phyloP scores from a whole-genome alignment of 2,113 vertebrate species.

The Crotophaga sulcirostris region DNA sequence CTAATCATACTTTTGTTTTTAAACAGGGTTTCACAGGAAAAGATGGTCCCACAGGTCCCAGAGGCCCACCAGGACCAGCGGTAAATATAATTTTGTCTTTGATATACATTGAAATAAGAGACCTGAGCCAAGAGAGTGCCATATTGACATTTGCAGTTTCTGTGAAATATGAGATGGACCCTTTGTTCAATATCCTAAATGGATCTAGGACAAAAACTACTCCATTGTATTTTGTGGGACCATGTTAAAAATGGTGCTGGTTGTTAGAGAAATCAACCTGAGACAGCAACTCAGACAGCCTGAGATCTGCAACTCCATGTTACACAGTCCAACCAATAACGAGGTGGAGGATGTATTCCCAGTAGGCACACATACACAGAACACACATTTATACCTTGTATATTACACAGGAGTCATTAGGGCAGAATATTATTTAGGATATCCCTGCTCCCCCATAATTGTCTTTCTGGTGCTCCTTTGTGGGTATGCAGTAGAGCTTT shows the following conservation, averaged over 20 bases:
- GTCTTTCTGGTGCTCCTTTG: not conserved
- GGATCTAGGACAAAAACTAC: not conserved
- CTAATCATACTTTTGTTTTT: constrained; percentile 32
- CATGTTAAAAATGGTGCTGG: not conserved
- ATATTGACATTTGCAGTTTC: not conserved
- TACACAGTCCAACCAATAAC: not conserved
- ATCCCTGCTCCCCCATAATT: accelerated
- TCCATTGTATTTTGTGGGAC: not conserved
- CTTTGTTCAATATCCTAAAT: not conserved
- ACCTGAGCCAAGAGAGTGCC: not conserved
- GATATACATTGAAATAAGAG: not conserved
- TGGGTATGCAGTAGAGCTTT: not conserved
- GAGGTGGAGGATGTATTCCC: not conserved
- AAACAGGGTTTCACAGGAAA: constrained; percentile 91
- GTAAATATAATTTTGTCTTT: constrained; percentile 76
- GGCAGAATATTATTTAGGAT: not conserved
- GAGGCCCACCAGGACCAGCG: constrained; percentile 89
- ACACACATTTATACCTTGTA: not conserved
- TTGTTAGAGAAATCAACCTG: not conserved
- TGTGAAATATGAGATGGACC: not conserved
- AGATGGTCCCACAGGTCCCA: constrained; percentile 88
- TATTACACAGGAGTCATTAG: not conserved
- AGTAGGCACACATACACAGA: not conserved
- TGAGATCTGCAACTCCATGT: not conserved
- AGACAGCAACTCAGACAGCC: too few species aligned